phyloP scores from a whole-genome alignment of 1,140 invertebrate species.

The Scaptomyza graminum region DNA sequence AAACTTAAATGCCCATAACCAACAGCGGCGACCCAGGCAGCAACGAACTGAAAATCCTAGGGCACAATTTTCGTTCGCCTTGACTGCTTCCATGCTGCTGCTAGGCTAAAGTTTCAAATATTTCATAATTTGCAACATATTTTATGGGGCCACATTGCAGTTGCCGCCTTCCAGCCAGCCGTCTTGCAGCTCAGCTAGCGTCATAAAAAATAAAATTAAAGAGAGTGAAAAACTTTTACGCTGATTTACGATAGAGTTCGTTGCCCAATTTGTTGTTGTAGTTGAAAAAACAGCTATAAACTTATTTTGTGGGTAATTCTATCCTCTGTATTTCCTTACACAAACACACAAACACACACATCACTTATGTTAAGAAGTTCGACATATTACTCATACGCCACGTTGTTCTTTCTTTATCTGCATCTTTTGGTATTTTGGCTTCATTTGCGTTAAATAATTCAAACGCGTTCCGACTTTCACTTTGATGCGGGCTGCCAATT shows the following conservation, averaged over 20 bases:
- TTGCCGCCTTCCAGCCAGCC: slow-evolving; percentile 16
- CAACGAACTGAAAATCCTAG: no score
- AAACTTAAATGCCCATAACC: slow-evolving; percentile 79
- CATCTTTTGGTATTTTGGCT: background rate
- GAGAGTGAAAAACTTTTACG: slow-evolving; percentile 30
- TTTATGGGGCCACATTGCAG: slow-evolving; percentile 71
- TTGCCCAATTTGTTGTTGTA: slow-evolving; percentile 13
- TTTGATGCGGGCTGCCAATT: slow-evolving; percentile 50
- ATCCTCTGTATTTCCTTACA: background rate
- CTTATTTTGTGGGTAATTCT: slow-evolving; percentile 1
- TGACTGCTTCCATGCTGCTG: background rate
- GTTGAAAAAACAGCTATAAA: background rate
- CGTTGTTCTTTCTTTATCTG: no score
- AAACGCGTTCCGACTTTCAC: slow-evolving; percentile 76
- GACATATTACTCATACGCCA: slow-evolving; percentile 44
- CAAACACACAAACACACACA: slow-evolving; percentile 1
- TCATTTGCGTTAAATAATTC: slow-evolving; percentile 64
- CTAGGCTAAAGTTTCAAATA: slow-evolving; percentile 73
- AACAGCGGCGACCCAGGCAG: slow-evolving; percentile 25
- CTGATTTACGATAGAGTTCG: slow-evolving; percentile 45
- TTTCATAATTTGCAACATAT: slow-evolving; percentile 80
- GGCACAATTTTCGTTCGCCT: background rate
- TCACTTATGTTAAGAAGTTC: background rate
- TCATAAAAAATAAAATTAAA: slow-evolving; percentile 8
- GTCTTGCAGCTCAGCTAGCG: background rate